Evolutionary conservation across 2,113 vertebrate genomes (phyloP).

Genomic region (Stigmatopora argus): DNA sequence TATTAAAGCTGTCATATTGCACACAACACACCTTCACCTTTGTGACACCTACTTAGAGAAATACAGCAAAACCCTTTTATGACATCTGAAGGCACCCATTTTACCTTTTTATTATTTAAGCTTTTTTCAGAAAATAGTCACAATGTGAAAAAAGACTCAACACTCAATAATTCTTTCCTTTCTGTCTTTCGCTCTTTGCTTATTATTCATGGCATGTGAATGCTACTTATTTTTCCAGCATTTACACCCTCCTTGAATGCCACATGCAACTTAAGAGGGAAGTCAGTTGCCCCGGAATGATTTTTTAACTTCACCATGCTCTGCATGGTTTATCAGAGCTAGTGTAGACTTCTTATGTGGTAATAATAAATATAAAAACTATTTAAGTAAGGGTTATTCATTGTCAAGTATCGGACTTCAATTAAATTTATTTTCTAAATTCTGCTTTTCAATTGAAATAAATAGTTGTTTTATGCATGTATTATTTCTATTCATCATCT

Average conservation of each 20-base stretch:
- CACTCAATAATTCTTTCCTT: neutral
- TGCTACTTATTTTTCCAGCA: conserved; percentile 6
- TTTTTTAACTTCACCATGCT: neutral
- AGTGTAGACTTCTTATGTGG: neutral
- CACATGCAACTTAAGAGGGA: neutral
- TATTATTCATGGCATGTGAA: conserved; percentile 15
- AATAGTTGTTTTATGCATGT: conserved; percentile 26
- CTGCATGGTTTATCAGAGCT: neutral
- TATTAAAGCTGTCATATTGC: conserved; percentile 19
- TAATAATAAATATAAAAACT: neutral
- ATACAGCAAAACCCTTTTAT: conserved; percentile 69
- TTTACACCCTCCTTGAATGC: conserved; percentile 20
- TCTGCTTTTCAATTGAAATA: conserved; percentile 24
- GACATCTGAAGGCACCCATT: conserved; percentile 24
- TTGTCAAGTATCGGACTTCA: neutral
- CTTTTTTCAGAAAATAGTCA: conserved; percentile 26
- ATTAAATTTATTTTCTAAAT: conserved; percentile 14
- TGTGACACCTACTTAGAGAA: conserved; percentile 38
- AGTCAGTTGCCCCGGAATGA: neutral
- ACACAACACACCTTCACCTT: conserved; percentile 27
- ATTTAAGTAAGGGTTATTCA: neutral
- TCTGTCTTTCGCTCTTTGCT: conserved; percentile 26
- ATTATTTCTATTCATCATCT: conserved; percentile 21
- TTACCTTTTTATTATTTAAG: conserved; percentile 60
- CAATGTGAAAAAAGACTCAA: conserved; percentile 37